These are phyloP conservation scores for Cololabis saira DNA, from an alignment of 2,113 vertebrate species.

Conservation along the genomic window DNA sequence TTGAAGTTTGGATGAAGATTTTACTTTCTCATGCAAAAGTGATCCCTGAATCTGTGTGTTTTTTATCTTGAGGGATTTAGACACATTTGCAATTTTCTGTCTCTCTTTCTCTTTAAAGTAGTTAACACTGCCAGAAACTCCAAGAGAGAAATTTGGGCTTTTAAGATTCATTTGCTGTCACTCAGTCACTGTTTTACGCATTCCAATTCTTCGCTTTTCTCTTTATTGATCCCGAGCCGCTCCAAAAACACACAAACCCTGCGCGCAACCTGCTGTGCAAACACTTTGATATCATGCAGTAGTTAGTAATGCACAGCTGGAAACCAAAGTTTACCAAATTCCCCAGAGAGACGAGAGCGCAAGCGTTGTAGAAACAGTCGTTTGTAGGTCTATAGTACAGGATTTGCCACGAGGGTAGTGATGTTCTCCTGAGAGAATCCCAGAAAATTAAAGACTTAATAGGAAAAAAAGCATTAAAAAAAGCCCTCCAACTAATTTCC, in stretches of 20 bases:
- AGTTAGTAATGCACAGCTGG: slow-evolving; percentile 19
- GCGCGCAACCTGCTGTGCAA: slow-evolving; percentile 23
- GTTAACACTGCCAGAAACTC: no score
- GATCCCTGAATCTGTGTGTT: no score
- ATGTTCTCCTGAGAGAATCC: slow-evolving; percentile 44
- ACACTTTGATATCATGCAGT: slow-evolving; percentile 29
- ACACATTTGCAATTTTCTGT: no score
- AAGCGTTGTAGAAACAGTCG: slow-evolving; percentile 18
- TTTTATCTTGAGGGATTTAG: no score
- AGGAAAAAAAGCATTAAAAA: slow-evolving; percentile 28
- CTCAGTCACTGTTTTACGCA: slow-evolving; percentile 7
- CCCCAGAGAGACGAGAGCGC: background rate
- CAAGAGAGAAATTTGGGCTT: background rate
- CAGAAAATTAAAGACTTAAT: slow-evolving; percentile 49
- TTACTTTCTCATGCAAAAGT: no score
- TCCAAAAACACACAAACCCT: slow-evolving; percentile 16
- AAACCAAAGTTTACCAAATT: slow-evolving; percentile 19
- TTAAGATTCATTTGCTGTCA: slow-evolving; percentile 14
- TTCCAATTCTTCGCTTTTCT: slow-evolving; percentile 20
- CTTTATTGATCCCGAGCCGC: slow-evolving; percentile 3
- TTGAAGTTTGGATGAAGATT: no score
- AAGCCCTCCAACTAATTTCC: slow-evolving; percentile 58
- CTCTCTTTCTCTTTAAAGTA: background rate
- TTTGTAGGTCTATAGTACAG: slow-evolving; percentile 32
- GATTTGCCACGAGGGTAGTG: slow-evolving; percentile 31